Evolutionary conservation across 1,140 invertebrate species (phyloP), one percentile per base, ranked within the genome.

Genomic region (Sweltsa coloradensis): DNA sequence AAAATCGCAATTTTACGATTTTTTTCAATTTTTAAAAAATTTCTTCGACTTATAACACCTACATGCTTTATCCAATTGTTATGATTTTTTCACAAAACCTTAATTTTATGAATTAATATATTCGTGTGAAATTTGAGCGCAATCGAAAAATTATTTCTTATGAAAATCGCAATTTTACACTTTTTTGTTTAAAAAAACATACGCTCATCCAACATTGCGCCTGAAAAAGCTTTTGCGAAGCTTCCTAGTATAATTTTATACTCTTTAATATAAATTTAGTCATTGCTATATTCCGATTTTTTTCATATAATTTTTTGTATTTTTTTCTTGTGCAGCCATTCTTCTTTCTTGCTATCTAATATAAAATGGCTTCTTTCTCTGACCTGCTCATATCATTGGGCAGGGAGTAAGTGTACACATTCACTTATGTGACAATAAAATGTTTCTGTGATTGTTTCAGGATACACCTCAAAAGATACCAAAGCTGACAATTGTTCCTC

Each of bases 401-500:
- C 9, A 37, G 21, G 16, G 23, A 37, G 22, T 1, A 41, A 37
- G 13, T 9, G 11, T 2, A 43, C 34, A 13, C 11, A 43, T 34
- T 43, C 9, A 31, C 14, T 29, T 2, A 34, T 31, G 14, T 37
- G 2, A 43, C 13, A n/a, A 13, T 40, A 40, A 11, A 9, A 40
- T 13, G 14, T 21, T 42, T 42, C 5, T 5, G 14, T 4, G 18
- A 36, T 36, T 43, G 18, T 40, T 39, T 39, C 25, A 65, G 46
- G 61, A 58, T 50, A 53, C 64, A 36, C 63, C 68, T 36, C 68
- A 63, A 13, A 68, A 68, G 63, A 65, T 74, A 53, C 67, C 68
- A 41, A 70, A 71, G 58, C 51, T 74, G 45, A 75, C 69, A 46
- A 75, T 74, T 52, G 71, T 72, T 47, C 62, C 72, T 3, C 56